These are phyloP conservation scores for Botia kubotai DNA, from an alignment of 2,797 vertebrate species.

Conservation along the genomic window DNA sequence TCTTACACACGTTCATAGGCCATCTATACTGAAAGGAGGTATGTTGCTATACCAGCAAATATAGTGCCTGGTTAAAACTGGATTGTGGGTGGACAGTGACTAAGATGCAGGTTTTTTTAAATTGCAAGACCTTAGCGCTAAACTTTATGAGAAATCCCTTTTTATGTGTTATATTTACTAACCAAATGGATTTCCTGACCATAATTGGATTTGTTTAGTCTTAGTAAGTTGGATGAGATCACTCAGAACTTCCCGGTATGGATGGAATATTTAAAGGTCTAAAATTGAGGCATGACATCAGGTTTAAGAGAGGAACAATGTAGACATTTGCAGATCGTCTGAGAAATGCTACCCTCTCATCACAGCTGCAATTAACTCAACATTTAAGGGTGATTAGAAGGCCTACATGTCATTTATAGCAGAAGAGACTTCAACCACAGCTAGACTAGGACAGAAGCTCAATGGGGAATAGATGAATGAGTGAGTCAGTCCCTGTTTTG, in stretches of 20 bases:
- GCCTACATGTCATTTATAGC: background rate
- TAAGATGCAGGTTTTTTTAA: too few species aligned
- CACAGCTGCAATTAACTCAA: background rate
- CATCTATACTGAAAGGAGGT: too few species aligned
- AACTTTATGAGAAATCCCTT: background rate
- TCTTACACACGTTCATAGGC: too few species aligned
- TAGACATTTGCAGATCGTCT: background rate
- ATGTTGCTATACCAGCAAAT: too few species aligned
- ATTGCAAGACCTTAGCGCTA: background rate
- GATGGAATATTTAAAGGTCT: background rate
- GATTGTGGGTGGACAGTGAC: too few species aligned
- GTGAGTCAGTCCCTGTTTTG: conserved; percentile 60
- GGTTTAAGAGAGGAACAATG: conserved; percentile 4
- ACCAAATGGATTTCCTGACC: background rate
- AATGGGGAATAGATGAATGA: conserved; percentile 52
- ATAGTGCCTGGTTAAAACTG: background rate
- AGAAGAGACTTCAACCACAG: conserved; percentile 22
- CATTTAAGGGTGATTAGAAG: conserved; percentile 2
- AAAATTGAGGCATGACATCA: conserved; percentile 14
- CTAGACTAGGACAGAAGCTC: background rate
- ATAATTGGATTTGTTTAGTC: background rate
- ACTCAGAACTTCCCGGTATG: background rate
- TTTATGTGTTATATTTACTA: background rate
- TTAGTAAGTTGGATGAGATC: conserved; percentile 12
- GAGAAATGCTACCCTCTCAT: background rate